Base-by-base conservation (phyloP, 2,888 invertebrate genomes). In the Rhagonycha lutea region DNA sequence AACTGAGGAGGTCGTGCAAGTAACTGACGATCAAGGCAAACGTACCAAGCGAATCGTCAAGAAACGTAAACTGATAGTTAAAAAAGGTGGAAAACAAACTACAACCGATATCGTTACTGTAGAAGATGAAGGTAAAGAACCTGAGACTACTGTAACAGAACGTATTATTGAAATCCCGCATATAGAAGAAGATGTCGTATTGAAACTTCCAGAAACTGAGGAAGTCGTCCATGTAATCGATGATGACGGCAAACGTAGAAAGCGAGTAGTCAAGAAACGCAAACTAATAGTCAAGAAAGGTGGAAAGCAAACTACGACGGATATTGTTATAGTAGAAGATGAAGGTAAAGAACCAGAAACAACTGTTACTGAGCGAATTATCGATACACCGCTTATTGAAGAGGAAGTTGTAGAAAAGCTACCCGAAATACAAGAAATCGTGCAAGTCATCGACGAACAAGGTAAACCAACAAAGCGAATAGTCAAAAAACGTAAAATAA, bases 101-200 rank as follows among this genome's bases (percentile, higher is more conserved):
- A 84, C 86, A 29, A 88, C 87, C 3, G 88, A 88, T 81, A 86
- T 88, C 61, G 84, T 86, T 73, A 88, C 84, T 2, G 82, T 86
- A 0, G 83, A 85, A 67, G 83, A 84, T 76, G 85, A 84, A 61
- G 85, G 83, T 9, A 83, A 85, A 74, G 78, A 80, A 60, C 86
- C 87, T 4, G 81, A 85, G 47, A 85, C 83, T 0, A 85, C 85
- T 7, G 83, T 87, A 9, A 80, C 81, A 7, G 82, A 83, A 70
- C 79, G 83, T 69, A 81, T 83, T 62, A 77, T 76, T 12, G 72
- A 74, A 74, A 23, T 78, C 10, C 77, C 80, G 7, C 80, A 81
- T 79, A 79, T 80, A 61, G 73, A 75, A 81, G 12, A 69, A 78
- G 18, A 79, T 79, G 65, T 77, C 74, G 73, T 62, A 76, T 60